Percentiles rank a stretch among this genome's conserved stretches.
Evolutionary conservation across 2,797 vertebrate genomes (phyloP).

Genomic region (Xerus rutilus): DNA sequence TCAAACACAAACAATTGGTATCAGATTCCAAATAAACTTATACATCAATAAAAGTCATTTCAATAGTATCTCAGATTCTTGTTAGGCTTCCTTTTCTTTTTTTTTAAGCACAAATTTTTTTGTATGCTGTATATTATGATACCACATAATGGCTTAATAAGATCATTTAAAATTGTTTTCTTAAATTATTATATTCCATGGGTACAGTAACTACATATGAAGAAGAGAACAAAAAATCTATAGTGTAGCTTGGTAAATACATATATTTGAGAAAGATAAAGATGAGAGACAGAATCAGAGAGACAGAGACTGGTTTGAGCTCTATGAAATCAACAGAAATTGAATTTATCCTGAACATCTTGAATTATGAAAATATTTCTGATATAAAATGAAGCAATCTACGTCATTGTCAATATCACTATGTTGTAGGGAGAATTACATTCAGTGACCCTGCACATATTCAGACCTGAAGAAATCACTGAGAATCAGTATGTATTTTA

Average conservation of each 20-base stretch:
- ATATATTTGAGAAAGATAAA: background rate
- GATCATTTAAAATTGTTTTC: background rate
- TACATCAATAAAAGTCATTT: background rate
- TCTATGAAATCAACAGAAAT: background rate
- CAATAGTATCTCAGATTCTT: background rate
- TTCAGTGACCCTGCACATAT: background rate
- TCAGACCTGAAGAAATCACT: background rate
- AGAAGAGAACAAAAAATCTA: background rate
- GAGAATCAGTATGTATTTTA: background rate
- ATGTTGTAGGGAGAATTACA: background rate
- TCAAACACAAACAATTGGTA: constrained; percentile 55
- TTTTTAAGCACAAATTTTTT: background rate
- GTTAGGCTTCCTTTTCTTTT: background rate
- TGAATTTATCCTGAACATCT: background rate
- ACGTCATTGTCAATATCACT: background rate
- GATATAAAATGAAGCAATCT: background rate
- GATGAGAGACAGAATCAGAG: background rate
- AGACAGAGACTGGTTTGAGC: background rate
- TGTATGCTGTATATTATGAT: background rate
- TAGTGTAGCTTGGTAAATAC: background rate
- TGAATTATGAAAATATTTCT: background rate
- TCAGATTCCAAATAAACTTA: background rate
- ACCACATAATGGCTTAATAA: background rate
- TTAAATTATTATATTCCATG: background rate
- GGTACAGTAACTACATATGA: background rate